phyloP scores from a whole-genome alignment of 1,140 invertebrate species.

The Anoplolepis gracilipes region DNA sequence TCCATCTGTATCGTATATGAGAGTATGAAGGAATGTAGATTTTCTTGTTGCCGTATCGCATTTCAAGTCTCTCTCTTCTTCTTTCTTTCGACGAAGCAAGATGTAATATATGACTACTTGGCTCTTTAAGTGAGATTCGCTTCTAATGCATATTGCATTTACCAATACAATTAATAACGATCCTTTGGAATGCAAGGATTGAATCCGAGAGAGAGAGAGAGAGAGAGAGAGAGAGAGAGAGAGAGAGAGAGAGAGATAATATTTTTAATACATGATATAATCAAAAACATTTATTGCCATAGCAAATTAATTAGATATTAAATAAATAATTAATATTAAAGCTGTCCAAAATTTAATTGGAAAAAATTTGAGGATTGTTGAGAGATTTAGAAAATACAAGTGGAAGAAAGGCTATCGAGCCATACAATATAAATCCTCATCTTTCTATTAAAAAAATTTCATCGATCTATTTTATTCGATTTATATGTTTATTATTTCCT shows the following conservation, averaged over 20 bases:
- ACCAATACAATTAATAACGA: not conserved
- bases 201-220: too few species aligned
- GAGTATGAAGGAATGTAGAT: constrained; percentile 37
- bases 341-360: not conserved
- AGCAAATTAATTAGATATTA: not conserved
- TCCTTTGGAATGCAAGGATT: not conserved
- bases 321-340: not conserved
- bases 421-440: too few species aligned
- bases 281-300: too few species aligned
- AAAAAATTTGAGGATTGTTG: not conserved
- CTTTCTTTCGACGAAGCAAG: not conserved
- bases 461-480: too few species aligned
- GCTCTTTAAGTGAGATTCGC: not conserved
- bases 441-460: too few species aligned
- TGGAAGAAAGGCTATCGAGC: not conserved
- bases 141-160: not conserved
- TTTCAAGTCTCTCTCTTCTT: not conserved
- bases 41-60: constrained; percentile 32
- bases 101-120: not conserved
- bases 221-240: too few species aligned
- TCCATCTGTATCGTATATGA: not conserved
- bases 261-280: not conserved
- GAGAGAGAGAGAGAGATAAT: too few species aligned
- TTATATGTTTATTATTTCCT: too few species aligned
- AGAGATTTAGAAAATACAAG: not conserved